A percentile compares a stretch with the other conserved stretches of the same genome.
Conservation (phyloP, 2,797 vertebrate species). For the Poeciliopsis infans region DNA sequence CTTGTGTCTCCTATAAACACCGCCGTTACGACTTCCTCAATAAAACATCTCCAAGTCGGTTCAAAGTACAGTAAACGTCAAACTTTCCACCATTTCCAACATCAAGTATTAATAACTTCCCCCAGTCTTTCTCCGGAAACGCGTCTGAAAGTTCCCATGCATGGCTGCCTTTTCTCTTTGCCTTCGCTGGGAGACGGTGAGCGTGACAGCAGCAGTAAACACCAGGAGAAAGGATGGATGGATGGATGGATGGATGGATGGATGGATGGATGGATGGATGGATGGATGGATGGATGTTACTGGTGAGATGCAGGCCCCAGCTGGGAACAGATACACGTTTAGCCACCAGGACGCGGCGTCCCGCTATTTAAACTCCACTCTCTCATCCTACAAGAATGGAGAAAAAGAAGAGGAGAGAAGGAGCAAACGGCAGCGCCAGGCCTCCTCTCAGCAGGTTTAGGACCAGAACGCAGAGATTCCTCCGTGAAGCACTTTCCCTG, state of each 20-base stretch:
- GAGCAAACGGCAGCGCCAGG: conserved; percentile 3
- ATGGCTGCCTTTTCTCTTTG: neutral
- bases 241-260: no score
- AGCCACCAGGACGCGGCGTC: neutral
- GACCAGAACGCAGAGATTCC: conserved; percentile 31
- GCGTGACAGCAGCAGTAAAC: neutral
- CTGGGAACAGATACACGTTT: neutral
- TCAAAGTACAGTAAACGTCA: neutral
- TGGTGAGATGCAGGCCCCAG: neutral
- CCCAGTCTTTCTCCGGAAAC: neutral
- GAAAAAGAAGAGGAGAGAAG: neutral
- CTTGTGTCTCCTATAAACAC: no score
- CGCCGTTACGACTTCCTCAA: neutral
- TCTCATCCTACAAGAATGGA: conserved; percentile 1
- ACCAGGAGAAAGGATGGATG: neutral
- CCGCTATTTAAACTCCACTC: conserved; percentile 11
- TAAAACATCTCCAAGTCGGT: neutral
- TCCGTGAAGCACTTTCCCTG: conserved; percentile 44
- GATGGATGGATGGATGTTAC: no score
- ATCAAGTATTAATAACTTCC: conserved; percentile 11
- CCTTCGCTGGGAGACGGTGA: neutral
- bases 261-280: no score
- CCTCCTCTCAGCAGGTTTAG: conserved; percentile 38
- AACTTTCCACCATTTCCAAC: neutral
- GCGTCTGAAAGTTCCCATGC: neutral